These are phyloP conservation scores for Onychomys torridus DNA, from an alignment of 2,797 vertebrate species.

Conservation along the genomic window DNA sequence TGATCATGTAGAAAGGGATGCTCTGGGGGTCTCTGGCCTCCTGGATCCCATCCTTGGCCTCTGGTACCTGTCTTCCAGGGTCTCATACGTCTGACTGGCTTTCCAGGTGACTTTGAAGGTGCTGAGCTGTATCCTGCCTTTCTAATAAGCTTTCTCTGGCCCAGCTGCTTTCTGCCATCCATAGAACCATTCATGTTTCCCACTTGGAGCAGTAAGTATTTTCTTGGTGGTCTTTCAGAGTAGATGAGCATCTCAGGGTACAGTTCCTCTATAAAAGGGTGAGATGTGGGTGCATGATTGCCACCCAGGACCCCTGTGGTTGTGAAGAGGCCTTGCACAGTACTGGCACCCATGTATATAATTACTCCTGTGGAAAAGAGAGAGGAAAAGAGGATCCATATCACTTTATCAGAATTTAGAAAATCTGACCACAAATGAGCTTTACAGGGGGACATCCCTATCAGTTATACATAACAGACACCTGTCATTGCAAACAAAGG, in stretches of 20 bases:
- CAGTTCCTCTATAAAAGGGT: neutral
- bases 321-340: neutral
- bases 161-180: neutral
- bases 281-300: neutral
- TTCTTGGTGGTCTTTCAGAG: neutral
- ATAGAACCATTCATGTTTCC: neutral
- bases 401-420: neutral
- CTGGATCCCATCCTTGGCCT: slow-evolving; percentile 25
- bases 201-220: neutral
- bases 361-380: slow-evolving; percentile 5
- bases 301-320: neutral
- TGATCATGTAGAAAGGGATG: neutral
- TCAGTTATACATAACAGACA: neutral
- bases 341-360: neutral
- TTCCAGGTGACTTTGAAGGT: neutral
- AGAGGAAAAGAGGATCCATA: neutral
- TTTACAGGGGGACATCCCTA: neutral
- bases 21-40: neutral
- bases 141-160: neutral
- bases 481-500: neutral
- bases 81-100: neutral
- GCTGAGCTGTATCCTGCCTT: neutral
- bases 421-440: neutral
- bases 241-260: neutral
- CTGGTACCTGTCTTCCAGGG: neutral